Evolutionary conservation across 2,888 invertebrate genomes (phyloP).

Genomic region (Scotopteryx bipunctaria): DNA sequence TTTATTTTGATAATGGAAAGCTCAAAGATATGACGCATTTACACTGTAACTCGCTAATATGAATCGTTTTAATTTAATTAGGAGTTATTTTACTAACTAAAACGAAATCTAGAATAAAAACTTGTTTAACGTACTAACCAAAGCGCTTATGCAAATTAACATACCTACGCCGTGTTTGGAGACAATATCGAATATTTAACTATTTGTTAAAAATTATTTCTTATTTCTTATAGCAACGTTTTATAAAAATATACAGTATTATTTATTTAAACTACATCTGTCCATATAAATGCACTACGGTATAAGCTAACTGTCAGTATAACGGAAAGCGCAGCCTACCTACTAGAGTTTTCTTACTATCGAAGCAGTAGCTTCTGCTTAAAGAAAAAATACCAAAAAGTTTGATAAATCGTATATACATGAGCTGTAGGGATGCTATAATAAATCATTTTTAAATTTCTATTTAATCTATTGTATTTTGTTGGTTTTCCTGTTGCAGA

Average conservation of each 20-base stretch:
- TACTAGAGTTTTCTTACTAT: background rate
- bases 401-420: no score
- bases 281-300: slow-evolving; percentile 3
- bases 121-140: background rate
- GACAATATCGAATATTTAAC: no score
- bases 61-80: background rate
- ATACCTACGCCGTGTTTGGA: no score
- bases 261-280: background rate
- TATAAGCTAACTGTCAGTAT: slow-evolving; percentile 8
- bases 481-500: no score
- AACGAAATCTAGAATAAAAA: no score
- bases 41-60: background rate
- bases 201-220: no score
- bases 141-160: background rate
- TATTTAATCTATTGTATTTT: no score
- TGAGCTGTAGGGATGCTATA: no score
- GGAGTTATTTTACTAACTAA: background rate
- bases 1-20: slow-evolving; percentile 31
- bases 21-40: slow-evolving; percentile 24
- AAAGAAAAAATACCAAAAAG: no score
- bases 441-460: no score
- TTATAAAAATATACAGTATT: no score
- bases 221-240: background rate
- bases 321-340: slow-evolving; percentile 12
- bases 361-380: no score